Percentiles rank a stretch among this genome's conserved stretches.
Evolutionary conservation across 1,140 invertebrate genomes (phyloP).

Genomic region (Neodiprion virginianus): DNA sequence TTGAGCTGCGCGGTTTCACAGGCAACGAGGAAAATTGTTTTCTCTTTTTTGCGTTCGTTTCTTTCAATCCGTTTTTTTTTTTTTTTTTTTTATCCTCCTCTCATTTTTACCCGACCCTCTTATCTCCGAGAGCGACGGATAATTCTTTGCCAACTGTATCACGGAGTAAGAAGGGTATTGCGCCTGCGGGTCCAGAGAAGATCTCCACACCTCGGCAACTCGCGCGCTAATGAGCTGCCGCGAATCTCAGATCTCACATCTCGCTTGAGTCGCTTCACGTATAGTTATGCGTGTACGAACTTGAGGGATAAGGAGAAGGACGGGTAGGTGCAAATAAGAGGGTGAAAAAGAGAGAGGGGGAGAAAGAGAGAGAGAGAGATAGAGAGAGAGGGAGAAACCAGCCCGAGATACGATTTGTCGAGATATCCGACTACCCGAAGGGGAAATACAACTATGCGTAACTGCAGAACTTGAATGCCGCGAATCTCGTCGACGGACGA

Average conservation of each 20-base stretch:
- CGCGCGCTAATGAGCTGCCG: constrained; percentile 35
- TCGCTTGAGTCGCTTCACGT: background rate
- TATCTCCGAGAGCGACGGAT: background rate
- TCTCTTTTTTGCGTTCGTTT: too few relatives aligned
- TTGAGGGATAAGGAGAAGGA: constrained; percentile 28
- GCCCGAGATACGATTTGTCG: constrained; percentile 28
- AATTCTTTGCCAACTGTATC: constrained; percentile 21
- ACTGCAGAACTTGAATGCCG: background rate
- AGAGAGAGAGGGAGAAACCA: constrained; percentile 21
- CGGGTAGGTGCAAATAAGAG: constrained; percentile 29
- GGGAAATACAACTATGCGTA: background rate
- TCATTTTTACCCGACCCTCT: constrained; percentile 50
- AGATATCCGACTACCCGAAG: constrained; percentile 27
- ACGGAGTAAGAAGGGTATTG: constrained; percentile 15
- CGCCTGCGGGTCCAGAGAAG: constrained; percentile 27
- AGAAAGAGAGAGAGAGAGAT: constrained; percentile 25
- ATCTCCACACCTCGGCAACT: background rate
- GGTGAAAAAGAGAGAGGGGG: constrained; percentile 34
- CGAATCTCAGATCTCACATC: constrained; percentile 23
- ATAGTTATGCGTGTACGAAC: background rate
- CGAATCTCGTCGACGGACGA: background rate
- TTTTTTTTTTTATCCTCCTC: constrained; percentile 35
- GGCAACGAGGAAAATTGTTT: too few relatives aligned
- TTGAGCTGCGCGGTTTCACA: too few relatives aligned
- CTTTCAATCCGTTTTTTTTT: too few relatives aligned